A percentile compares a stretch with the other conserved stretches of the same genome.
Evolutionary conservation across 2,888 invertebrate species (phyloP).

Genomic region (Halictus ligatus): DNA sequence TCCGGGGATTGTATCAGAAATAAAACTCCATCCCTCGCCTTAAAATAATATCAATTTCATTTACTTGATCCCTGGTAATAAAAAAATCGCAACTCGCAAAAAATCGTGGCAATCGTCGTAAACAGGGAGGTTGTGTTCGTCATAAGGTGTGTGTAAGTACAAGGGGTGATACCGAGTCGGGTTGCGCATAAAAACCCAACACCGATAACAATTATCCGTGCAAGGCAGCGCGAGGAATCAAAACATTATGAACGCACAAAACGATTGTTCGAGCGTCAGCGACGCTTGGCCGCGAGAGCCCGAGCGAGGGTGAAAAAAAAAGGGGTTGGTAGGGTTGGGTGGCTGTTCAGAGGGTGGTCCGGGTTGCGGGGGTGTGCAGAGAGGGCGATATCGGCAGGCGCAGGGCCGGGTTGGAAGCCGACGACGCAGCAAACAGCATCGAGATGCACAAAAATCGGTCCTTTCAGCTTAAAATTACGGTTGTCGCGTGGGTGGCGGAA

Average conservation of each 20-base stretch:
- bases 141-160: not conserved
- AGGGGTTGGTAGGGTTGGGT: not conserved
- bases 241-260: conserved; percentile 65
- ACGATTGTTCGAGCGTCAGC: conserved; percentile 70
- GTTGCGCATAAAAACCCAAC: conserved; percentile 11
- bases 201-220: conserved; percentile 59
- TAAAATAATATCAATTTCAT: too few species aligned
- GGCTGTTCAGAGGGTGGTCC: conserved; percentile 30
- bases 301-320: conserved; percentile 32
- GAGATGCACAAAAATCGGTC: conserved; percentile 79
- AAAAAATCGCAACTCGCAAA: not conserved
- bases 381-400: conserved; percentile 51
- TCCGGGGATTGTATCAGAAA: too few species aligned
- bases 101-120: not conserved
- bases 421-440: conserved; percentile 76
- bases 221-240: conserved; percentile 49
- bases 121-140: not conserved
- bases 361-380: conserved; percentile 24
- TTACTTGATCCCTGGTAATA: not conserved
- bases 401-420: conserved; percentile 67
- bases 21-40: too few species aligned
- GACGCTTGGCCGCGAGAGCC: conserved; percentile 61
- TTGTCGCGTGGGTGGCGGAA: conserved; percentile 75
- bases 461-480: conserved; percentile 81
- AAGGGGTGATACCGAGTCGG: not conserved